These are phyloP conservation scores for Ctenodactylus gundi DNA, from an alignment of 2,113 vertebrate genomes.

Conservation along the genomic window DNA sequence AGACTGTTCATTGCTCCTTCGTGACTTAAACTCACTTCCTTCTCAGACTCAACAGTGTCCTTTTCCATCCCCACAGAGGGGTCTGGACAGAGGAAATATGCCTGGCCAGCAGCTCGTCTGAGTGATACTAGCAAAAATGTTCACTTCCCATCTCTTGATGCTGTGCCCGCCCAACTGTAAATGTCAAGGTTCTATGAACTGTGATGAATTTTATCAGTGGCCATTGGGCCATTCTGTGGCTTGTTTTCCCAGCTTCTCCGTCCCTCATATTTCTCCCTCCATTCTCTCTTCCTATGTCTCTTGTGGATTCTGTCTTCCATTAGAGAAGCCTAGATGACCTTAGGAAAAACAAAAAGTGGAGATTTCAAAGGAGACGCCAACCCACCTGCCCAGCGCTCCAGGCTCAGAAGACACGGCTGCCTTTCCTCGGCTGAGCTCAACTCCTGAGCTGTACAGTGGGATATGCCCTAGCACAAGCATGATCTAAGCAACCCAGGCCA, in stretches of 20 bases:
- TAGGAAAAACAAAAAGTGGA: background rate
- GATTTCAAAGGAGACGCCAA: too few relatives aligned
- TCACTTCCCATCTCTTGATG: fast-evolving
- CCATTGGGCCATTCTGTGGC: background rate
- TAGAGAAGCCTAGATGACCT: background rate
- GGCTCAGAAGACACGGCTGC: background rate
- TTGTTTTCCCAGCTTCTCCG: background rate
- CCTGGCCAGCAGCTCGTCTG: background rate
- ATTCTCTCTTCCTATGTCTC: background rate
- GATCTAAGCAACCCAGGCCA: background rate
- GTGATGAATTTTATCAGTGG: background rate
- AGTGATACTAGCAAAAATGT: background rate
- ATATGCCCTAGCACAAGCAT: fast-evolving
- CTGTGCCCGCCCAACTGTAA: background rate
- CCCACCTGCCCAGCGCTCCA: background rate
- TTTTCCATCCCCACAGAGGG: background rate
- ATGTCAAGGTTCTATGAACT: background rate
- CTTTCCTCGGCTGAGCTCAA: background rate
- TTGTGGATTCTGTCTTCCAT: background rate
- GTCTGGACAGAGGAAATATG: background rate
- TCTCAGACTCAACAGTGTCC: too few relatives aligned
- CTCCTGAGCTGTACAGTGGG: background rate
- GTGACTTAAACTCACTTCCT: background rate
- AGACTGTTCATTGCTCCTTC: background rate
- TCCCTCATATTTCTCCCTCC: background rate